Conservation (phyloP, 2,113 vertebrate species). For the Tragelaphus scriptus region DNA sequence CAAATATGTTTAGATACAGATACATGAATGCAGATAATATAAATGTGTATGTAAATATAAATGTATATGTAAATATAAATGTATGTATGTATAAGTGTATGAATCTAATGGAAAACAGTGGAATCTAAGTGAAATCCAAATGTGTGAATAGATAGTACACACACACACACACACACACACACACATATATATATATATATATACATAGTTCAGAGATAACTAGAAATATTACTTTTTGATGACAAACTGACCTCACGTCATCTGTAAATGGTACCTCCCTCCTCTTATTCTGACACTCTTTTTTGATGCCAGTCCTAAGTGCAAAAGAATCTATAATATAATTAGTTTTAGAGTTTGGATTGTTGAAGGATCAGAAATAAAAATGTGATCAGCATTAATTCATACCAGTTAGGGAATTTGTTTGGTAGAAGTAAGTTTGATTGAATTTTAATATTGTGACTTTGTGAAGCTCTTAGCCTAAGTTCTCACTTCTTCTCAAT, state of each 20-base stretch:
- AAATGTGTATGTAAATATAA: neutral
- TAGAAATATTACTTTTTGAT: neutral
- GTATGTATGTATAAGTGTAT: neutral
- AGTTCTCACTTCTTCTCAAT: neutral
- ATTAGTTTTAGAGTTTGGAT: neutral
- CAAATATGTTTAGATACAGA: neutral
- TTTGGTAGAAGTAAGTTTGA: neutral
- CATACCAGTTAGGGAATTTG: neutral
- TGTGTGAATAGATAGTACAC: neutral
- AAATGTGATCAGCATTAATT: neutral
- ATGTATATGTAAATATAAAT: neutral
- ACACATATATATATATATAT: too few relatives aligned
- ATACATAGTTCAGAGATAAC: neutral
- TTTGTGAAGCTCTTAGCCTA: neutral
- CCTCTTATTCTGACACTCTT: neutral
- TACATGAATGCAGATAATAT: neutral
- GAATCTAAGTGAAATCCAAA: neutral
- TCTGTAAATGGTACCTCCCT: neutral
- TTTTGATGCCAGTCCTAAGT: neutral
- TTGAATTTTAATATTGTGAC: neutral
- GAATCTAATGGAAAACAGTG: neutral
- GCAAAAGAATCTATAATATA: neutral
- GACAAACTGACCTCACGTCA: neutral
- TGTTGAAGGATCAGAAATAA: neutral
- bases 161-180: neutral